Evolutionary conservation across 23 tunicate genomes (phyloP).

Genomic region (Clavelina lepadiformis): DNA sequence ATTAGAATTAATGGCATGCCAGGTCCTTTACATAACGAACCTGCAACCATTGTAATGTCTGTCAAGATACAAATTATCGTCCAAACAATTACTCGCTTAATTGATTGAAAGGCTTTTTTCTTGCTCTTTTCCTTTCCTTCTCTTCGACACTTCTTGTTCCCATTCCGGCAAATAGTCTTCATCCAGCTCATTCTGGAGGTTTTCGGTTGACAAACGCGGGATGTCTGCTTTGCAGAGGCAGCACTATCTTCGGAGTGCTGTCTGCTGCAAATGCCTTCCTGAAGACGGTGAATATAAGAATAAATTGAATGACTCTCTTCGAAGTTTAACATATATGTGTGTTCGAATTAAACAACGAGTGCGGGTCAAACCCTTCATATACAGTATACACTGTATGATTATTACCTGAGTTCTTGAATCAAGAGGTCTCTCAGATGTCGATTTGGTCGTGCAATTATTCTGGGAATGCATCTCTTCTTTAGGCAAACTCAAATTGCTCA

Average conservation of each 20-base stretch:
- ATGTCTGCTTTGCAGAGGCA: neutral
- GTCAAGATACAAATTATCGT: slow-evolving; percentile 45
- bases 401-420: too few species aligned
- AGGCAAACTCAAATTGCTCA: too few species aligned
- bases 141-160: too few species aligned
- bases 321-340: too few species aligned
- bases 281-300: too few species aligned
- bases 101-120: slow-evolving; percentile 7
- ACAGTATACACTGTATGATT: too few species aligned
- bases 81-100: slow-evolving; percentile 56
- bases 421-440: too few species aligned
- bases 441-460: too few species aligned
- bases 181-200: neutral
- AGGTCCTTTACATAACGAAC: slow-evolving; percentile 28
- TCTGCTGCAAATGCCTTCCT: slow-evolving; percentile 1
- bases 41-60: slow-evolving; percentile 41
- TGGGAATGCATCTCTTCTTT: too few species aligned
- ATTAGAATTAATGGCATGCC: slow-evolving; percentile 62
- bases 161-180: neutral
- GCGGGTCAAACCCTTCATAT: too few species aligned
- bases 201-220: neutral
- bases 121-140: neutral
- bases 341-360: too few species aligned
- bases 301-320: too few species aligned
- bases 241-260: neutral